phyloP scores from a whole-genome alignment of 2,888 invertebrate genomes.

The Mechanitis mazaeus region DNA sequence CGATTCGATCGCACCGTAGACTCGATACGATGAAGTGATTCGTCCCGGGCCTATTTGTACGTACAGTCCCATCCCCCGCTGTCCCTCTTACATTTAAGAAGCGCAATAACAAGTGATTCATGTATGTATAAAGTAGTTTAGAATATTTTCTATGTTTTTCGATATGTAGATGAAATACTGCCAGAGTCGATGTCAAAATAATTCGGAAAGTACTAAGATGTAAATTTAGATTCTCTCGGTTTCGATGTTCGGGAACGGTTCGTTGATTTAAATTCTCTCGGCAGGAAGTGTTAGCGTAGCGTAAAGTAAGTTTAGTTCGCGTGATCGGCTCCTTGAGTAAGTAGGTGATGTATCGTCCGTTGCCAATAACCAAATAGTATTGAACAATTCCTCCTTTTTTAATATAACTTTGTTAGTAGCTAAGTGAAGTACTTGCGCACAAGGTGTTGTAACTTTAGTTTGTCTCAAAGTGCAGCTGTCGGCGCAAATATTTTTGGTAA shows the following conservation, averaged over 20 bases:
- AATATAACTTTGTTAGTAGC: conserved; percentile 59
- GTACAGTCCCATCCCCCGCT: conserved; percentile 39
- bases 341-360: conserved; percentile 53
- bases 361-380: conserved; percentile 72
- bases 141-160: conserved; percentile 71
- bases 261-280: conserved; percentile 18
- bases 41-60: conserved; percentile 16
- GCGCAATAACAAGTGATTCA: conserved; percentile 72
- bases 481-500: conserved; percentile 69
- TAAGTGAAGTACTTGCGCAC: conserved; percentile 70
- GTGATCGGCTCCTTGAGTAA: conserved; percentile 45
- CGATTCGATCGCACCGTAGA: too few relatives aligned
- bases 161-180: conserved; percentile 70
- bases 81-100: conserved; percentile 55
- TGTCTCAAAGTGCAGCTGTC: conserved; percentile 50
- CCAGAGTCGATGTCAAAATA: conserved; percentile 53
- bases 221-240: conserved; percentile 30
- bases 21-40: not conserved
- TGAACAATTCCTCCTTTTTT: conserved; percentile 61
- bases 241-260: conserved; percentile 21
- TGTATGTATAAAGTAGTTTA: conserved; percentile 68
- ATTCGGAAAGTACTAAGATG: conserved; percentile 26
- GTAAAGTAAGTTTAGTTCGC: conserved; percentile 42
- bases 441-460: conserved; percentile 45
- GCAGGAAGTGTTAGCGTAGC: conserved; percentile 37